phyloP scores from a whole-genome alignment of 1,140 invertebrate genomes.

The Camponotus pennsylvanicus region DNA sequence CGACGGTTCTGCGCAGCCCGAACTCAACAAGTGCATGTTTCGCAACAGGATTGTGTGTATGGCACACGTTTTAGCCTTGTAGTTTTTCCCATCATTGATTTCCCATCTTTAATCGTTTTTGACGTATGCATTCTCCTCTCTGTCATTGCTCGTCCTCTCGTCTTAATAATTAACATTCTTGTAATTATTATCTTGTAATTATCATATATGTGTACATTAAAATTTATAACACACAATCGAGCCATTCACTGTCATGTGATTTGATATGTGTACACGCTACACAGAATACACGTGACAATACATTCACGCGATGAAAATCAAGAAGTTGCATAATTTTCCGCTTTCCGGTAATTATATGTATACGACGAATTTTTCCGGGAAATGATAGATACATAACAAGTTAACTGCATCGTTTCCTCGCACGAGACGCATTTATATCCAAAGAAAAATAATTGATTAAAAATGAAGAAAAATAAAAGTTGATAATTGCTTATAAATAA shows the following conservation, averaged over 20 bases:
- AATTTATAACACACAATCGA: neutral
- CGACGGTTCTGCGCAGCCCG: conserved; percentile 41
- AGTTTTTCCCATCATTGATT: neutral
- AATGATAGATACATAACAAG: neutral
- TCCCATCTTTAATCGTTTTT: neutral
- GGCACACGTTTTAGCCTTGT: neutral
- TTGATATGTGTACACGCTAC: too few relatives aligned
- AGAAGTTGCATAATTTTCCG: neutral
- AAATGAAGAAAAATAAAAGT: too few relatives aligned
- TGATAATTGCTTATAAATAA: neutral
- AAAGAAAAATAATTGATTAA: too few relatives aligned
- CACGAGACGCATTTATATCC: neutral
- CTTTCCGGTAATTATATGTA: neutral
- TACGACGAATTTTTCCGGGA: neutral
- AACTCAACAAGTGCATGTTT: neutral
- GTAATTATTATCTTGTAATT: neutral
- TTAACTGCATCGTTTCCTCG: neutral
- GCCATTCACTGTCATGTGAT: neutral
- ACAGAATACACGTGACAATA: neutral
- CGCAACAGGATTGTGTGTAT: neutral
- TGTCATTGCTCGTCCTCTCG: neutral
- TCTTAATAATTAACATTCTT: neutral
- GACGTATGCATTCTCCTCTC: neutral
- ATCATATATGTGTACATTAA: neutral
- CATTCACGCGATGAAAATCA: neutral